Percentiles rank a stretch among this genome's conserved stretches.
Evolutionary conservation across 2,113 vertebrate species (phyloP).

Genomic region (Neotragus pygmaeus): DNA sequence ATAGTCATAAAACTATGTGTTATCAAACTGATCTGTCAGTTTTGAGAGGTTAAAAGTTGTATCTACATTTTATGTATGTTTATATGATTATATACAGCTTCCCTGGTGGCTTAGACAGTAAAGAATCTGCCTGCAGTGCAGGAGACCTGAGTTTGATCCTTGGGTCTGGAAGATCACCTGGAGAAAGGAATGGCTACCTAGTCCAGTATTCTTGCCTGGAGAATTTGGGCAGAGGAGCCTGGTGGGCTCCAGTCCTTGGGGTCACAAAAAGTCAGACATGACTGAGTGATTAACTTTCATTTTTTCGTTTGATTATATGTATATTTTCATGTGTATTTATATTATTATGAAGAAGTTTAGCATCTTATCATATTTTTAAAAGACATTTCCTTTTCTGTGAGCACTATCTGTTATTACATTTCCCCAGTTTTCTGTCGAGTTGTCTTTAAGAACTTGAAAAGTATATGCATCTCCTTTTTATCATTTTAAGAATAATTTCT

Average conservation of each 20-base stretch:
- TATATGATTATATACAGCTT: not conserved
- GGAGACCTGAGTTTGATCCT: not conserved
- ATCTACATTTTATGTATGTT: not conserved
- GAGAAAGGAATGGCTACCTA: not conserved
- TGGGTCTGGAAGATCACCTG: not conserved
- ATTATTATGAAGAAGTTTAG: not conserved
- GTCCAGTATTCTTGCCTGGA: not conserved
- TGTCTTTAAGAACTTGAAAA: not conserved
- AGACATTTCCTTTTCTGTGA: not conserved
- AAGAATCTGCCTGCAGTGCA: not conserved
- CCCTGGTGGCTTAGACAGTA: not conserved
- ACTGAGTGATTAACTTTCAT: not conserved
- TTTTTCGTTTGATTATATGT: not conserved
- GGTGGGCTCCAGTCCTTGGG: not conserved
- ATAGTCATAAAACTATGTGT: not conserved
- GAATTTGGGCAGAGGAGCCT: not conserved
- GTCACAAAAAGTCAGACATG: not conserved
- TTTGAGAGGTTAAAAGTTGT: not conserved
- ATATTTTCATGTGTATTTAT: not conserved
- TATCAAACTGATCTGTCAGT: not conserved
- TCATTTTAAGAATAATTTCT: not conserved
- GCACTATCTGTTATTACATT: not conserved
- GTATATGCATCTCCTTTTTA: not conserved
- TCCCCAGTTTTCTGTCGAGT: not conserved
- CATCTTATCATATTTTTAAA: not conserved